These are phyloP conservation scores for Seira musarum DNA, from an alignment of 2,888 invertebrate genomes.

Conservation along the genomic window DNA sequence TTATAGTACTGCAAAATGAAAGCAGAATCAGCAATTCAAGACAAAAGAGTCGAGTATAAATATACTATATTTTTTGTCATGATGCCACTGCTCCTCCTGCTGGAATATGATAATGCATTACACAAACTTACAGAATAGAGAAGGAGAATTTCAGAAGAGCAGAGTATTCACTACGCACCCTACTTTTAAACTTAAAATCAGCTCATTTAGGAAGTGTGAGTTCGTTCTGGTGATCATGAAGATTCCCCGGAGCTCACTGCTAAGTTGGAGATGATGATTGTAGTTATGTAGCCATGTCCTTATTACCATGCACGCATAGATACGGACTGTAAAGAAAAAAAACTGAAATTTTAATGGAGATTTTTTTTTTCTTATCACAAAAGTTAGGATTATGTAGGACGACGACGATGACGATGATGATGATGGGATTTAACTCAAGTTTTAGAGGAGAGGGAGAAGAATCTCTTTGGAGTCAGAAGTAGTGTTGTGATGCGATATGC, in stretches of 20 bases:
- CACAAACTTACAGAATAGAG: neutral
- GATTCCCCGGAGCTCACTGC: too few species aligned
- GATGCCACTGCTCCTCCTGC: neutral
- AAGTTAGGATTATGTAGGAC: constrained; percentile 48
- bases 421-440: constrained; percentile 36
- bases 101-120: neutral
- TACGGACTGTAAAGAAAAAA: neutral
- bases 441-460: constrained; percentile 34
- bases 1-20: neutral
- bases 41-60: constrained; percentile 31
- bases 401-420: constrained; percentile 19
- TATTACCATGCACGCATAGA: neutral
- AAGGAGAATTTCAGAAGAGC: neutral
- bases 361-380: constrained; percentile 27
- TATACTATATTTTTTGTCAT: neutral
- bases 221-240: neutral
- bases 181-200: neutral
- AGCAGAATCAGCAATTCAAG: constrained; percentile 54
- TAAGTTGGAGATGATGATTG: too few species aligned
- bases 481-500: too few species aligned
- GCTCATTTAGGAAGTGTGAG: neutral
- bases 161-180: neutral
- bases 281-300: neutral
- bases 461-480: neutral
- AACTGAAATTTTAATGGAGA: neutral